Evolutionary conservation across 2,888 invertebrate species (phyloP), one percentile per base, ranked within the genome.

Genomic region (Molorchus minor): DNA sequence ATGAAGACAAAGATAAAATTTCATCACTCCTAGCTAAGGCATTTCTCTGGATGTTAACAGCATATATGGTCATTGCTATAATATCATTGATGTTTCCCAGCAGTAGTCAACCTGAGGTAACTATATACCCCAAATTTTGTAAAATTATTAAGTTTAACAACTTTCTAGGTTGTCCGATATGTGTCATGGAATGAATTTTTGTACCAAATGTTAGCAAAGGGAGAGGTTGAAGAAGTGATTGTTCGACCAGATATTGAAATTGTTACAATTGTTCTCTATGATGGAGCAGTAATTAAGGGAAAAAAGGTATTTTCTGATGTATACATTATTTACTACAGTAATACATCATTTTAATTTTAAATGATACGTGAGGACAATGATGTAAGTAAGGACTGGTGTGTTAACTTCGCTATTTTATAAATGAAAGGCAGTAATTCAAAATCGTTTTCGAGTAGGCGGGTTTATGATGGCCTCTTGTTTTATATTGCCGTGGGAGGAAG

Each of bases 101-200:
- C 53, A 88, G 86, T 57, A 85, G 84, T 68, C 89, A 91, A 71
- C 90, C 88, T 67, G 93, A 93, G 83, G 90, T 90, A 78, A 73
- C 67, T 35, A 41, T 41, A 19, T 47, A 45, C 49, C 19, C 7
- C 19, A 56, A 58, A 13, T 56, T 29, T 45, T 49, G 12, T 8
- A 8, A 0, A 12, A 3, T 30, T 17, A 16, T n/a, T 2, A 25
- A 35, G 3, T 3, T 25, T 8, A 20, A 35, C 3, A n/a, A 44
- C 40, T 64, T 62, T 81, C 4, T 78, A 87, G 86, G 76, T 86
- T 19, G 83, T 88, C n/a, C 83, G 91, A 21, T 93, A 91, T 77
- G 91, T 96, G 1, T 93, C 95, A 0, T 98, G 98, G 98, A 95
- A 96, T 81, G 97, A 98, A 81, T 98, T 98, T 83, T 88, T 96